These are phyloP conservation scores for Anser brachyrhynchus DNA, from an alignment of 2,113 vertebrate species.

Conservation along the genomic window DNA sequence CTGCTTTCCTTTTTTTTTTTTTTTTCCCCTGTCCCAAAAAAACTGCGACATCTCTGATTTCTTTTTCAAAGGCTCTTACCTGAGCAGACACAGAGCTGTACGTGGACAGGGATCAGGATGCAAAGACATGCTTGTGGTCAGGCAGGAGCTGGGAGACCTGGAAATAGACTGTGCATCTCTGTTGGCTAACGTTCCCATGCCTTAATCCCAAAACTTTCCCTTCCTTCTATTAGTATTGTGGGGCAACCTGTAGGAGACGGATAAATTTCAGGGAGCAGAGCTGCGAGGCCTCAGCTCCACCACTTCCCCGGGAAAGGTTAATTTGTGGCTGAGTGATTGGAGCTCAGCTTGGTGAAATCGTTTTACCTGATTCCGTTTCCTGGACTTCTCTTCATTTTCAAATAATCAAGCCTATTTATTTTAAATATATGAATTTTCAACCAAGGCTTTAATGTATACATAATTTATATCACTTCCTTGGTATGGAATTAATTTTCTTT, in stretches of 20 bases:
- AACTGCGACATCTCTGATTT: background rate
- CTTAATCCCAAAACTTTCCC: background rate
- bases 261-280: background rate
- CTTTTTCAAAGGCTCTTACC: background rate
- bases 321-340: background rate
- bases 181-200: background rate
- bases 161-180: accelerated
- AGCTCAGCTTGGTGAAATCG: background rate
- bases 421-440: background rate
- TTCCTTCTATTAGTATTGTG: background rate
- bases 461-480: background rate
- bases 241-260: background rate
- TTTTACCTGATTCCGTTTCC: background rate
- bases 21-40: background rate
- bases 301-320: background rate
- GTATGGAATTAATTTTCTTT: background rate
- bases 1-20: background rate
- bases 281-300: background rate
- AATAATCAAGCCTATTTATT: background rate
- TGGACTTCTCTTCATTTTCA: background rate
- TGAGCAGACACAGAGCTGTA: accelerated
- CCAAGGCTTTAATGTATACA: background rate
- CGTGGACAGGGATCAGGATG: accelerated
- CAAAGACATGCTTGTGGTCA: accelerated
- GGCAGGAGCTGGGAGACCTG: background rate